phyloP scores from a whole-genome alignment of 2,888 invertebrate species.

The Gasteruption jaculator region DNA sequence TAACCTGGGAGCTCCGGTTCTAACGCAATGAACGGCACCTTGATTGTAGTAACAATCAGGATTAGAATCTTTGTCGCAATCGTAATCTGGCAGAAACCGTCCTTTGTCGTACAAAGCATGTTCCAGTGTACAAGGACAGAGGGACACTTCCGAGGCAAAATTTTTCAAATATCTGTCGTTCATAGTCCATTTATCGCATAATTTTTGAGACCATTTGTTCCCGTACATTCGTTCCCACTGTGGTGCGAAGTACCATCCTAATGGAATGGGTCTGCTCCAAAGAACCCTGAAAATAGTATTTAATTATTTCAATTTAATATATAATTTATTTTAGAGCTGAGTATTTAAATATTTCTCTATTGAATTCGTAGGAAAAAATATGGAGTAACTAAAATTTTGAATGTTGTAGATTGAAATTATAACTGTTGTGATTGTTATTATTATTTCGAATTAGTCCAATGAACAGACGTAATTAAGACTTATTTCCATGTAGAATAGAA shows the following conservation, averaged over 20 bases:
- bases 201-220: slow-evolving; percentile 71
- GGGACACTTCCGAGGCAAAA: slow-evolving; percentile 76
- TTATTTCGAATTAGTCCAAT: too few species aligned
- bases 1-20: slow-evolving; percentile 86
- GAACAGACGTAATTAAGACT: neutral
- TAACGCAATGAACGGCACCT: slow-evolving; percentile 89
- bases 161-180: slow-evolving; percentile 78
- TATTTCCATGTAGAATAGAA: neutral
- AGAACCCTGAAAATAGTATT: slow-evolving; percentile 57
- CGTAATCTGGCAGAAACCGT: slow-evolving; percentile 82
- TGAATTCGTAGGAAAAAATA: neutral
- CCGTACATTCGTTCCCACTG: slow-evolving; percentile 86
- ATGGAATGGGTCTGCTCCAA: slow-evolving; percentile 89
- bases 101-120: slow-evolving; percentile 92
- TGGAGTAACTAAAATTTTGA: too few species aligned
- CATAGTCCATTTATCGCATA: slow-evolving; percentile 89
- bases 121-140: slow-evolving; percentile 88
- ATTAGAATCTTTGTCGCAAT: slow-evolving; percentile 89
- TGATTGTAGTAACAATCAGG: slow-evolving; percentile 83
- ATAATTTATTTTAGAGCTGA: neutral
- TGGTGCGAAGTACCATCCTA: slow-evolving; percentile 87
- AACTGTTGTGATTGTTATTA: neutral
- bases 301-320: too few species aligned
- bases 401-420: neutral
- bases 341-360: neutral